Percentiles rank a stretch among this genome's conserved stretches.
Conservation (phyloP, 2,797 vertebrate species). For the Crocodylus rhombifer region DNA sequence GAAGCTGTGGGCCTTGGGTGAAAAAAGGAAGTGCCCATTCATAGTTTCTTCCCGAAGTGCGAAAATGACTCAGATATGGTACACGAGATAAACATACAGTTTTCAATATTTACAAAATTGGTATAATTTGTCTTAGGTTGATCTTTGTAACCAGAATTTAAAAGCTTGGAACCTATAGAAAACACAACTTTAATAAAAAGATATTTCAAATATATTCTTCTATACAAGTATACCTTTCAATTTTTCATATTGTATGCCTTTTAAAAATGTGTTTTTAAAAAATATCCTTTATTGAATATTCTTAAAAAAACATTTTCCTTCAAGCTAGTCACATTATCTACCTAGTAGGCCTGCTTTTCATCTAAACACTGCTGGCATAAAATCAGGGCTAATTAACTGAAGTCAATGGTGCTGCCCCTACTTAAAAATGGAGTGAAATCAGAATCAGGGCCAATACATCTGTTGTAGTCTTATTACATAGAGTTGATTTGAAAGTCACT, state of each 20-base stretch:
- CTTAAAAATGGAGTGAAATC: slow-evolving; percentile 14
- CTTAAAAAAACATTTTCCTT: background rate
- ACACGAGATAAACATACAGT: slow-evolving; percentile 37
- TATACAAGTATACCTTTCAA: background rate
- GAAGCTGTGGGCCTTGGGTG: slow-evolving; percentile 74
- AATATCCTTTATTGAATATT: background rate
- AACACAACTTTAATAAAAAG: slow-evolving; percentile 14
- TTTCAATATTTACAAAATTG: slow-evolving; percentile 19
- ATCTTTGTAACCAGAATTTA: slow-evolving; percentile 47
- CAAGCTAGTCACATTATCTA: background rate
- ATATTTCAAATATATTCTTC: background rate
- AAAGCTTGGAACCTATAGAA: background rate
- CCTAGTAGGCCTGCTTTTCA: background rate
- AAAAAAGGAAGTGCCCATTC: slow-evolving; percentile 79
- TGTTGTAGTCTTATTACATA: background rate
- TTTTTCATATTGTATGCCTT: background rate
- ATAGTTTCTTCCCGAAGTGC: slow-evolving; percentile 76
- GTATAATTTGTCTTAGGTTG: slow-evolving; percentile 44
- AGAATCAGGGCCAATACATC: background rate
- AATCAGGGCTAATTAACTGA: slow-evolving; percentile 6
- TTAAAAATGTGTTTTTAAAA: background rate
- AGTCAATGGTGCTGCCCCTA: background rate
- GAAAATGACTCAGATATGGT: slow-evolving; percentile 74
- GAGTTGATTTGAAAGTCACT: background rate
- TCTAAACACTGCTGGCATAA: background rate